Evolutionary conservation across 2,888 invertebrate genomes (phyloP).

Genomic region (Phlogophora meticulosa): DNA sequence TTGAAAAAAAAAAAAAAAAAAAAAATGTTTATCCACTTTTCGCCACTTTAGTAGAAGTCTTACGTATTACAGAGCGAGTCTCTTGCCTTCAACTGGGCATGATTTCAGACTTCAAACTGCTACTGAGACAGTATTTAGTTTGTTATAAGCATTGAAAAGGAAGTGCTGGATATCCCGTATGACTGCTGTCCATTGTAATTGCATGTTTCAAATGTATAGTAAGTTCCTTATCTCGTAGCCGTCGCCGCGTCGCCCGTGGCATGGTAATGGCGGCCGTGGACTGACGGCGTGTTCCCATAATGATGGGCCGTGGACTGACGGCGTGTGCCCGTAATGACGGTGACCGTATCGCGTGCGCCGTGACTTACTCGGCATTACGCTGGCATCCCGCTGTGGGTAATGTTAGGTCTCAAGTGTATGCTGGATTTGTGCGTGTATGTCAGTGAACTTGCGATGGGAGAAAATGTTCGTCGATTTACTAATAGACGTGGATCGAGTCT

Average conservation of each 20-base stretch:
- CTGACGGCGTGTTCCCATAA: conserved; percentile 36
- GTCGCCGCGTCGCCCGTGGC: conserved; percentile 16
- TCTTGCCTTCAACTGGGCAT: too few species aligned
- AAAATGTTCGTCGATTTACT: too few species aligned
- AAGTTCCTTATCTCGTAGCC: neutral
- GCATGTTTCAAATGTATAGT: conserved; percentile 11
- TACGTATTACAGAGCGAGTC: too few species aligned
- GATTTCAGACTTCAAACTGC: too few species aligned
- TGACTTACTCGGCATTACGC: conserved; percentile 57
- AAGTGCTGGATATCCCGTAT: neutral
- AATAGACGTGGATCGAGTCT: too few species aligned
- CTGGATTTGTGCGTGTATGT: conserved; percentile 5
- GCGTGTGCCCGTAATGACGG: conserved; percentile 42
- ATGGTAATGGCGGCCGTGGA: conserved; percentile 47
- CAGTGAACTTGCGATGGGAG: neutral
- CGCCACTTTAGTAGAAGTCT: too few species aligned
- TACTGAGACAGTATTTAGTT: neutral
- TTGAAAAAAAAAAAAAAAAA: too few species aligned
- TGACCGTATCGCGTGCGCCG: conserved; percentile 42
- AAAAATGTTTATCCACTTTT: too few species aligned
- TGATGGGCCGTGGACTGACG: conserved; percentile 10
- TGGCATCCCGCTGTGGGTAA: conserved; percentile 26
- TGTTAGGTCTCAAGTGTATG: conserved; percentile 19
- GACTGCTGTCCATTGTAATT: conserved; percentile 3
- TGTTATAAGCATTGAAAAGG: neutral